Evolutionary conservation across 1,140 invertebrate genomes (phyloP), one percentile per base, ranked within the genome.

Genomic region (Lordiphosa clarofinis): DNA sequence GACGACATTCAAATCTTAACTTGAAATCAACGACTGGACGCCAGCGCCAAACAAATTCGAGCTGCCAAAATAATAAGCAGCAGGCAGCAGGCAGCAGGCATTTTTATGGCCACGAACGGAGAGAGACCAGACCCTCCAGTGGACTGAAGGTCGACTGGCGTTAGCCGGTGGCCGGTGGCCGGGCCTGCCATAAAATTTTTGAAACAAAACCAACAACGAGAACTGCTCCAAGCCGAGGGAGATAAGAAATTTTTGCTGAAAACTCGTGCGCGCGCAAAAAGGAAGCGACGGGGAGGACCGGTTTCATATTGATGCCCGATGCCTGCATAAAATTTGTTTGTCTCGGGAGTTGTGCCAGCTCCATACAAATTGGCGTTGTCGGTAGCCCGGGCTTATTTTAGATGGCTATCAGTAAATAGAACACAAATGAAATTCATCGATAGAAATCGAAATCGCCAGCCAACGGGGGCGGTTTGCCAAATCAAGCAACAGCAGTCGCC

Each of bases 321-420:
- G 63, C 65, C 72, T 84, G 76, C 76, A 82, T 82, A 82, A 76
- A 82, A 75, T 81, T 74, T 81, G 75, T 68, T 79, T 79, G 72
- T 54, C 58, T 56, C 24, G 44, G 49, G 36, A 57, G 58, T 42
- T 40, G 54, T 28, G 54, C 48, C 12, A 63, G 59, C 44, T 6
- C n/a, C 19, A 11, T 31, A 28, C 19, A 7, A 21, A 52, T 12
- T 21, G 44, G 48, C 35, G 28, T 19, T 13, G 43, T 48, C 13
- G 60, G 24, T 28, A 28, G 24, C 24, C 44, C 54, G 52, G 59
- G 73, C 54, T 68, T 86, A 74, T 71, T 87, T 86, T 76, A 87
- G 81, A 87, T 88, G 63, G 58, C 78, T 87, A 88, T 88, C 86
- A 88, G 81, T 81, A 87, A 87, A 87, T 87, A 87, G 86, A 87